A percentile compares a stretch with the other conserved stretches of the same genome.
Evolutionary conservation across 2,113 vertebrate genomes (phyloP).

Genomic region (Aviceda subcristata): DNA sequence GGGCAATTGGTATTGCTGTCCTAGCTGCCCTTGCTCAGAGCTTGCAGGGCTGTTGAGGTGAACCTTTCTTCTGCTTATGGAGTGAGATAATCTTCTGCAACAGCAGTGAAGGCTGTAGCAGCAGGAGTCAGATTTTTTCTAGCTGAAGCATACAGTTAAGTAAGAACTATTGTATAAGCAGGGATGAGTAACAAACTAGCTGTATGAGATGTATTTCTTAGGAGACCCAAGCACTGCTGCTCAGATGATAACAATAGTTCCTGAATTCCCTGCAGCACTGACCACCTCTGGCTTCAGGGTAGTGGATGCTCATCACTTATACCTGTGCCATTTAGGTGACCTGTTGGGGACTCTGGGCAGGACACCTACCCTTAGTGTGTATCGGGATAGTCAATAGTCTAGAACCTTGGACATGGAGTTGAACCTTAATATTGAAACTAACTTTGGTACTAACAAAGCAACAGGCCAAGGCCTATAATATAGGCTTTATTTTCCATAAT

Average conservation of each 20-base stretch:
- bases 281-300: background rate
- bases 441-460: background rate
- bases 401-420: background rate
- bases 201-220: background rate
- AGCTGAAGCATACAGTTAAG: background rate
- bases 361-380: background rate
- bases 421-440: background rate
- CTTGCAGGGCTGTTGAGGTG: background rate
- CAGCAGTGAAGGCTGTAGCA: background rate
- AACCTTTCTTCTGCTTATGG: background rate
- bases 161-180: background rate
- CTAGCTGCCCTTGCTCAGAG: background rate
- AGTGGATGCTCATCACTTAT: fast-evolving
- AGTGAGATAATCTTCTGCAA: background rate
- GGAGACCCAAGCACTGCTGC: background rate
- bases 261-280: background rate
- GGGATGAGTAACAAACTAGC: background rate
- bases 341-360: background rate
- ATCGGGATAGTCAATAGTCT: background rate
- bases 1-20: background rate
- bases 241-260: background rate
- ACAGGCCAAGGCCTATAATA: background rate
- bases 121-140: background rate
- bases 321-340: background rate
- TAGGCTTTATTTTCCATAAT: background rate